These are phyloP conservation scores for Eulemur albifrons DNA, from an alignment of 2,797 vertebrate genomes.

Conservation along the genomic window DNA sequence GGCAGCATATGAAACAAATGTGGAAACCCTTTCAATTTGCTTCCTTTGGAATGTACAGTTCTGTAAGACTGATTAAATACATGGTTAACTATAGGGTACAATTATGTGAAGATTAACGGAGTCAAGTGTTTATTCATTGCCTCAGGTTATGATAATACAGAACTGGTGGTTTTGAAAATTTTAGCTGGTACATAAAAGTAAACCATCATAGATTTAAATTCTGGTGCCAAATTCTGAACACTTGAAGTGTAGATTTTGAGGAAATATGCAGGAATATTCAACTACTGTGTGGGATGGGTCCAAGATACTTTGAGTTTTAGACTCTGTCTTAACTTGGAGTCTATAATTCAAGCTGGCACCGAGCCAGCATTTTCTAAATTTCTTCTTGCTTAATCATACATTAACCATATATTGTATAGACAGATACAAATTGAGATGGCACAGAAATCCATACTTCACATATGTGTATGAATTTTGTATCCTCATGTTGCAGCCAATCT, in stretches of 20 bases:
- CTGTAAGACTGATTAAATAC: constrained; percentile 2
- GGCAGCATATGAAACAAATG: background rate
- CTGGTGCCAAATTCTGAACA: constrained; percentile 1
- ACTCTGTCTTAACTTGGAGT: background rate
- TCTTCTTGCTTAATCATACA: constrained; percentile 40
- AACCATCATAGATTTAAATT: constrained; percentile 42
- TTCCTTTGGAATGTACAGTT: constrained; percentile 21
- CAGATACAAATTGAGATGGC: background rate
- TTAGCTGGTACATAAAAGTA: constrained; percentile 42
- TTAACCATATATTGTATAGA: background rate
- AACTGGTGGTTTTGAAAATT: background rate
- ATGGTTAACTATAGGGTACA: background rate
- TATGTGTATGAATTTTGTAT: background rate
- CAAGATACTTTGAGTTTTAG: constrained; percentile 25
- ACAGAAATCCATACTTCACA: background rate
- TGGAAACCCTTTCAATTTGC: background rate
- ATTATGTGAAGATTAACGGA: background rate
- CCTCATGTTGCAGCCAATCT: background rate
- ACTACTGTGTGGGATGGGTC: background rate
- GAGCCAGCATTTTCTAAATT: background rate
- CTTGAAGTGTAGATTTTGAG: background rate
- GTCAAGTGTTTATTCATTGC: background rate
- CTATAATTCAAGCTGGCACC: constrained; percentile 12
- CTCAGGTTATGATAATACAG: background rate
- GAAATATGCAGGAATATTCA: background rate